phyloP scores from a whole-genome alignment of 2,888 invertebrate species.

The Smittia sp. region DNA sequence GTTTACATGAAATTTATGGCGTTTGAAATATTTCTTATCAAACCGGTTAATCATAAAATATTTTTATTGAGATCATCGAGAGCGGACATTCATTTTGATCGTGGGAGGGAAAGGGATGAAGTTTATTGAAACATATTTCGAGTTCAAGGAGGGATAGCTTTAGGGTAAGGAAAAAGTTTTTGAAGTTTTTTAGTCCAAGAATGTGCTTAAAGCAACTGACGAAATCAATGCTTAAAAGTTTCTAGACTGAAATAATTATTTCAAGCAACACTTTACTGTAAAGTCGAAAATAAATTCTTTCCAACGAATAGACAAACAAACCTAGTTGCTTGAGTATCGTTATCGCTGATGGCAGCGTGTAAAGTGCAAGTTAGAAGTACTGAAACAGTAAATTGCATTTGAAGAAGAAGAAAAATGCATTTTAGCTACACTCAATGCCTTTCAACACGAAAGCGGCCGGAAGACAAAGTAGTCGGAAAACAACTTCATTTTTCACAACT shows the following conservation, averaged over 20 bases:
- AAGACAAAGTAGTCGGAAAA: conserved; percentile 24
- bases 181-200: not conserved
- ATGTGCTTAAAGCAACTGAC: not conserved
- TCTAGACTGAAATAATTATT: not conserved
- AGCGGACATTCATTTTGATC: not conserved
- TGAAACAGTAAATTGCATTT: not conserved
- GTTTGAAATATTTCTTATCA: conserved; percentile 5
- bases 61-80: conserved; percentile 22
- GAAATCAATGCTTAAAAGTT: not conserved
- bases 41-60: not conserved
- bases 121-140: no score
- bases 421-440: conserved; percentile 24
- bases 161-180: not conserved
- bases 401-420: not conserved
- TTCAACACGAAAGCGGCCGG: conserved; percentile 36
- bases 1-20: not conserved
- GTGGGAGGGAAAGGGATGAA: no score
- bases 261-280: no score
- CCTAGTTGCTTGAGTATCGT: not conserved
- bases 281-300: no score
- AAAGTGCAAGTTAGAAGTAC: not conserved
- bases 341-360: conserved; percentile 1
- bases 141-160: no score
- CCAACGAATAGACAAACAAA: no score
- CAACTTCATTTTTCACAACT: conserved; percentile 35